These are phyloP conservation scores for Cacoxenus indagator DNA, from an alignment of 2,888 invertebrate species.

Conservation along the genomic window DNA sequence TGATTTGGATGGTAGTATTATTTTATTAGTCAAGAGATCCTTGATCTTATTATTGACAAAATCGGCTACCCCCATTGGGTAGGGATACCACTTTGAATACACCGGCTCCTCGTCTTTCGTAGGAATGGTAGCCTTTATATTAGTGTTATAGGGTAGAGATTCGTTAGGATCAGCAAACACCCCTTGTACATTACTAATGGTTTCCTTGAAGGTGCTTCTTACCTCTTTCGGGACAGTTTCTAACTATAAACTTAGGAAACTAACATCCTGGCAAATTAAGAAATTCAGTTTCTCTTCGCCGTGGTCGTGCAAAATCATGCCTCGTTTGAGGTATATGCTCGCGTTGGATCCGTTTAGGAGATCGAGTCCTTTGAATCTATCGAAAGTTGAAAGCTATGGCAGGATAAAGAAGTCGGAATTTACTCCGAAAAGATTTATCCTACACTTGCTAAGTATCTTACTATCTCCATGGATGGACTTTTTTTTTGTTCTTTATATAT, in stretches of 20 bases:
- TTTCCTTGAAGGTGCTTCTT: not conserved
- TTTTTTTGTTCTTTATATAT: too few species aligned
- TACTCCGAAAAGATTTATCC: constrained; percentile 1
- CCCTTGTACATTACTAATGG: not conserved
- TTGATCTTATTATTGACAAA: constrained; percentile 30
- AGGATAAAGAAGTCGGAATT: constrained; percentile 34
- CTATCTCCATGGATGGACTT: not conserved
- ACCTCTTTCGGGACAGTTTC: not conserved
- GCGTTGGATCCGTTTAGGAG: constrained; percentile 35
- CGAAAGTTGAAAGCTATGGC: constrained; percentile 31
- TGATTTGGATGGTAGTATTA: constrained; percentile 2
- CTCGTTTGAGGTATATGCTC: constrained; percentile 29
- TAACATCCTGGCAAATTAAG: not conserved
- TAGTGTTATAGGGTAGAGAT: constrained; percentile 30
- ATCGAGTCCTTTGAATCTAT: constrained; percentile 38
- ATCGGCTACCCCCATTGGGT: constrained; percentile 32
- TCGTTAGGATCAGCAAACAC: constrained; percentile 5
- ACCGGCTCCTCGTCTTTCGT: constrained; percentile 28
- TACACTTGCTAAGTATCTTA: not conserved
- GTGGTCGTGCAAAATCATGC: not conserved
- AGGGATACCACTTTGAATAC: constrained; percentile 33
- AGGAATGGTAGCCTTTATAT: constrained; percentile 30
- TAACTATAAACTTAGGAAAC: not conserved
- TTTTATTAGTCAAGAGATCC: constrained; percentile 18
- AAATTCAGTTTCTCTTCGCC: not conserved